Conservation (phyloP, 2,888 invertebrate genomes). For the Antitype chi region DNA sequence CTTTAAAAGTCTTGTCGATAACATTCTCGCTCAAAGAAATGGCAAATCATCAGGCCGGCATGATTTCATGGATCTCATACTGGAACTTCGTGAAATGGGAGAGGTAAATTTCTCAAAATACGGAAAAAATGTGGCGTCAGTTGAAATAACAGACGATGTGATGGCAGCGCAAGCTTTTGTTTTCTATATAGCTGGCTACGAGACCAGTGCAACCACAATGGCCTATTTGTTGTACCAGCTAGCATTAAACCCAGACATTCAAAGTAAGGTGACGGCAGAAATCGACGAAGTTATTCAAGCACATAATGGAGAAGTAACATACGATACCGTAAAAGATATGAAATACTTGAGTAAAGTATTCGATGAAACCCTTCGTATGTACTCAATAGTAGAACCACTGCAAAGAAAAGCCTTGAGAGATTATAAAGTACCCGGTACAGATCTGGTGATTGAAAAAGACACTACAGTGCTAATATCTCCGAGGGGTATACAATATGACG, state of each 20-base stretch:
- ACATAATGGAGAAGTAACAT: constrained; percentile 77
- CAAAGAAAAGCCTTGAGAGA: constrained; percentile 75
- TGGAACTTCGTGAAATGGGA: constrained; percentile 72
- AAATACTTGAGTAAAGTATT: constrained; percentile 81
- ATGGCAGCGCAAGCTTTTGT: constrained; percentile 84
- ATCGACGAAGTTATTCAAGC: constrained; percentile 74
- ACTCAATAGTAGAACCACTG: constrained; percentile 82
- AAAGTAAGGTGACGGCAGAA: constrained; percentile 76
- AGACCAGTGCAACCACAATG: constrained; percentile 83
- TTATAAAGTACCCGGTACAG: constrained; percentile 79
- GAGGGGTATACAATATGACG: constrained; percentile 82
- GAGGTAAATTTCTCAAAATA: constrained; percentile 66
- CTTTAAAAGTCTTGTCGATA: constrained; percentile 71
- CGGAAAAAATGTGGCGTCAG: constrained; percentile 42
- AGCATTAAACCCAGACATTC: constrained; percentile 76
- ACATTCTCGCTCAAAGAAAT: constrained; percentile 72
- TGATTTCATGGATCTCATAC: constrained; percentile 79
- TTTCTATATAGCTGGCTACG: constrained; percentile 86
- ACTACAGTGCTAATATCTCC: constrained; percentile 75
- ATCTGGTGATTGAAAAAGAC: constrained; percentile 77
- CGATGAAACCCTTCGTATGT: constrained; percentile 82
- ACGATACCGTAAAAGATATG: constrained; percentile 80
- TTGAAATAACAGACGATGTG: constrained; percentile 75
- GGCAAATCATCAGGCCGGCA: constrained; percentile 70
- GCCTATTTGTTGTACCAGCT: constrained; percentile 69